phyloP scores from a whole-genome alignment of 2,888 invertebrate species.

The Coelopa pilipes region DNA sequence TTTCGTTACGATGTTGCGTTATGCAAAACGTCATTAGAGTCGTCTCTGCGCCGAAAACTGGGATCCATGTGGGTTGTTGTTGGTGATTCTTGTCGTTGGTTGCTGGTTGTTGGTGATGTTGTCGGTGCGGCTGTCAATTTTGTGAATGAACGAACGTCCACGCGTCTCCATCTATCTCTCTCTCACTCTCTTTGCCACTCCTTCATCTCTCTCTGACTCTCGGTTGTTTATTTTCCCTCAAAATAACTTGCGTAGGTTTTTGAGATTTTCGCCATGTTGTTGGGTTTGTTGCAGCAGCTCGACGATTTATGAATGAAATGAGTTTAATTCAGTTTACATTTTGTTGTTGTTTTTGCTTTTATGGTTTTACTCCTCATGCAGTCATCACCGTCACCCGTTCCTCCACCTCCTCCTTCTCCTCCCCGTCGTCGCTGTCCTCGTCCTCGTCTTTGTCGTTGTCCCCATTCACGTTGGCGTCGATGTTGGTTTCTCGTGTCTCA shows the following conservation, averaged over 20 bases:
- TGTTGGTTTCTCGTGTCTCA: no score
- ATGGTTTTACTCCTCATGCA: no score
- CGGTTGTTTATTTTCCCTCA: not conserved
- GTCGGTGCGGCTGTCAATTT: constrained; percentile 9
- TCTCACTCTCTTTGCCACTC: not conserved
- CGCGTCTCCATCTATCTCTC: constrained; percentile 12
- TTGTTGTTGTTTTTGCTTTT: no score
- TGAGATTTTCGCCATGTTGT: no score
- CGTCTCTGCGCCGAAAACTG: constrained; percentile 29
- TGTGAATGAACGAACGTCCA: constrained; percentile 23
- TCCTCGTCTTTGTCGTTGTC: no score
- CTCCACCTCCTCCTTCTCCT: no score
- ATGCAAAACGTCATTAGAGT: constrained; percentile 29
- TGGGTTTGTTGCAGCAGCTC: no score
- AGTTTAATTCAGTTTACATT: no score
- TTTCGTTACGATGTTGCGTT: constrained; percentile 8
- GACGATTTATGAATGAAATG: no score
- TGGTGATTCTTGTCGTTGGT: not conserved
- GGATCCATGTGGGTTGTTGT: constrained; percentile 24
- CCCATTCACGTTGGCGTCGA: no score
- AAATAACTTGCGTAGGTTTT: not conserved
- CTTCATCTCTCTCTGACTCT: not conserved
- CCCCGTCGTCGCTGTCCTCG: no score
- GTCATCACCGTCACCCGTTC: no score
- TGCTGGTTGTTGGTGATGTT: not conserved